A percentile compares a stretch with the other conserved stretches of the same genome.
These are phyloP conservation scores for Podabrus alpinus DNA, from an alignment of 2,888 invertebrate species.

Conservation along the genomic window DNA sequence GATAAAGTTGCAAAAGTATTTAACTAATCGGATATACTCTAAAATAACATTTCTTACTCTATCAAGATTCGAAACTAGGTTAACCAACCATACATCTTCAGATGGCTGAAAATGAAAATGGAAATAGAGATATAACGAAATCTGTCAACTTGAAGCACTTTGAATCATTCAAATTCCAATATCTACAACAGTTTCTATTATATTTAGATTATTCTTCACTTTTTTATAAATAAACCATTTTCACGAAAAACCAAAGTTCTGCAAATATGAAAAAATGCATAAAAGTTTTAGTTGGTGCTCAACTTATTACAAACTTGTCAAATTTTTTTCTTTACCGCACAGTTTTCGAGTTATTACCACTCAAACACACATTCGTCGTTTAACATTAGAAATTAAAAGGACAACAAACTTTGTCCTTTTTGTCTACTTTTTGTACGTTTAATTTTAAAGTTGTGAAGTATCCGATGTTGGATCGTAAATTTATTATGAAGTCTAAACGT, in stretches of 20 bases:
- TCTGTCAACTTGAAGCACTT: no score
- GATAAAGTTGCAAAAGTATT: not conserved
- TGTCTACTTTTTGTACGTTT: not conserved
- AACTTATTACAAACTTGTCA: not conserved
- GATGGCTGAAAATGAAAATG: not conserved
- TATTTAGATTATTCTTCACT: no score
- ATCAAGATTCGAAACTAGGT: not conserved
- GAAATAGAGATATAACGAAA: no score
- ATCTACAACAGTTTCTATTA: no score
- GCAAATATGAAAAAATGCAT: no score
- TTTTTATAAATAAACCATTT: no score
- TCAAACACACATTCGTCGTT: not conserved
- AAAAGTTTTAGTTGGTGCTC: no score
- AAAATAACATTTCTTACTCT: not conserved
- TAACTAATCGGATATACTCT: not conserved
- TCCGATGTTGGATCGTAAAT: no score
- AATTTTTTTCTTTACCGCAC: not conserved
- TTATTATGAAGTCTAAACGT: not conserved
- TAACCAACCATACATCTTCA: not conserved
- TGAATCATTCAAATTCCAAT: no score
- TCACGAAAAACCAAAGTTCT: not conserved
- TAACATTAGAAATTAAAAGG: not conserved
- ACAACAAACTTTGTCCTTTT: no score
- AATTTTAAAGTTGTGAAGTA: not conserved
- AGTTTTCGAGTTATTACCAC: not conserved